Conservation (phyloP, 2,888 invertebrate genomes). For the Onthophagus sagittarius region DNA sequence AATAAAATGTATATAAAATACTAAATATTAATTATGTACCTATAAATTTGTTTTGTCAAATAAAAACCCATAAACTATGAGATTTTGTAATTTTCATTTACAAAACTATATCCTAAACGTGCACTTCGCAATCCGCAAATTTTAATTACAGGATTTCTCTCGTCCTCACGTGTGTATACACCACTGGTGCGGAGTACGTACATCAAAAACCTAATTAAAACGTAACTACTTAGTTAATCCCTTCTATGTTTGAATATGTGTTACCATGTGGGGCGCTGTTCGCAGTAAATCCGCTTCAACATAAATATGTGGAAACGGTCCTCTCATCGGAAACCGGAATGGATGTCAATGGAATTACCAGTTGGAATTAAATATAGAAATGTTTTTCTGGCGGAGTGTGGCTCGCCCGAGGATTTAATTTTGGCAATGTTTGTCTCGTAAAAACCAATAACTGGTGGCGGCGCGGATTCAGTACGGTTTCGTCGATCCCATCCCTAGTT, state of each 20-base stretch:
- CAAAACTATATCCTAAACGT: neutral
- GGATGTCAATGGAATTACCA: slow-evolving; percentile 44
- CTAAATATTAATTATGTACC: no score
- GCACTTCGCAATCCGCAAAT: neutral
- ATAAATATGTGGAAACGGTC: neutral
- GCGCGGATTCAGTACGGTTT: slow-evolving; percentile 11
- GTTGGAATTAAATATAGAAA: slow-evolving; percentile 49
- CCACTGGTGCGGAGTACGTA: neutral
- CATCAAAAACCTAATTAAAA: slow-evolving; percentile 7
- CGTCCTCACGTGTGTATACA: neutral
- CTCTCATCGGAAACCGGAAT: neutral
- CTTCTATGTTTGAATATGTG: neutral
- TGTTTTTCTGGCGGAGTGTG: slow-evolving; percentile 47
- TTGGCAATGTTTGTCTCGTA: slow-evolving; percentile 50
- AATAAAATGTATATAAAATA: no score
- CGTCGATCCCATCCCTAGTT: neutral
- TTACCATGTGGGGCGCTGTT: neutral
- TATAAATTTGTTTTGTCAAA: neutral
- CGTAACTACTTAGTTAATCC: slow-evolving; percentile 4
- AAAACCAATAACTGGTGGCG: slow-evolving; percentile 48
- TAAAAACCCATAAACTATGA: neutral
- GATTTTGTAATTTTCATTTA: neutral
- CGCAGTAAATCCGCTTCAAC: neutral
- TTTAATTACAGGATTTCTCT: neutral
- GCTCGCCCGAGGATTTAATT: slow-evolving; percentile 48